Evolutionary conservation across 2,888 invertebrate species (phyloP).

Genomic region (Lumbricus terrestris): DNA sequence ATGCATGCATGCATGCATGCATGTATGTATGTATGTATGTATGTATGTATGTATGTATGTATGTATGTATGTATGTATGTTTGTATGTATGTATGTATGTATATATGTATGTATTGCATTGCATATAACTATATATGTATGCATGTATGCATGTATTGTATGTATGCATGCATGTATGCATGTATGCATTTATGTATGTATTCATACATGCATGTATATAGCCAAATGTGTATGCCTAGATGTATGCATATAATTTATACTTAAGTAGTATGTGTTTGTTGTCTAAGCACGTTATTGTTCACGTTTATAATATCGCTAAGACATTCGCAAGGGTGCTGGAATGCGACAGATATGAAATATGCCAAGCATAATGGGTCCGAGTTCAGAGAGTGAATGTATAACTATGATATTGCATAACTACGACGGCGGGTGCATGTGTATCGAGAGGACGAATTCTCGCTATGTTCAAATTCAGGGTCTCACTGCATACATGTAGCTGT

Average conservation of each 20-base stretch:
- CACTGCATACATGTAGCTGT: too few relatives aligned
- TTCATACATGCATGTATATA: conserved; percentile 13
- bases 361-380: too few relatives aligned
- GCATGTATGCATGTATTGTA: neutral
- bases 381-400: too few relatives aligned
- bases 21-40: conserved; percentile 18
- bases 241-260: conserved; percentile 16
- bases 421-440: too few relatives aligned
- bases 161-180: neutral
- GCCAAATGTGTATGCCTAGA: neutral
- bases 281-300: too few relatives aligned
- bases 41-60: conserved; percentile 22
- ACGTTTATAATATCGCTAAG: too few relatives aligned
- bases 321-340: too few relatives aligned
- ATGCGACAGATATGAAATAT: too few relatives aligned
- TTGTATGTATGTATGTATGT: conserved; percentile 20
- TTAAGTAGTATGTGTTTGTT: neutral
- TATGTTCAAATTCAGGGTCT: too few relatives aligned
- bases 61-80: conserved; percentile 21
- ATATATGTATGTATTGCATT: conserved; percentile 9
- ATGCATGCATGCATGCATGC: neutral
- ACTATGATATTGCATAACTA: too few relatives aligned
- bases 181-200: conserved; percentile 18
- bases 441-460: too few relatives aligned
- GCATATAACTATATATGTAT: too few relatives aligned